Evolutionary conservation across 2,797 vertebrate species (phyloP).

Genomic region (Streptopelia turtur): DNA sequence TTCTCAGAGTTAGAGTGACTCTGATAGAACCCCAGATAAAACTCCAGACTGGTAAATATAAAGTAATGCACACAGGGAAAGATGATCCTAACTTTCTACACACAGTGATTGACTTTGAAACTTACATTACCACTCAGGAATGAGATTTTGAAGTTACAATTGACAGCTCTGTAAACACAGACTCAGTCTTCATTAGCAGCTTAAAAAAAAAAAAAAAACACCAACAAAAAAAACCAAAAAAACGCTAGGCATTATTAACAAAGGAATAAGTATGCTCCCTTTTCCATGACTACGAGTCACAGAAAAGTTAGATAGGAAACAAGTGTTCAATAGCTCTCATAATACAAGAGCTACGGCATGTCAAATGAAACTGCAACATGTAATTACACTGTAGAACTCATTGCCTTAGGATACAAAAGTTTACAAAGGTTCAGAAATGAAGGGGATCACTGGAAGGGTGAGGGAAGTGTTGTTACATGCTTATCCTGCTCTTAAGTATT

Average conservation of each 20-base stretch:
- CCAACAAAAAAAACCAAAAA: not conserved
- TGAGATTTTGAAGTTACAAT: not conserved
- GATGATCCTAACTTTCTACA: not conserved
- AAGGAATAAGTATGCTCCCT: not conserved
- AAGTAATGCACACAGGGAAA: not conserved
- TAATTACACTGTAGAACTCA: slow-evolving; percentile 25
- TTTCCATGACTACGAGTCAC: not conserved
- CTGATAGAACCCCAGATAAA: not conserved
- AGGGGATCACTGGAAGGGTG: not conserved
- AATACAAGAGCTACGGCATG: not conserved
- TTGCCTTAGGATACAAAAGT: not conserved
- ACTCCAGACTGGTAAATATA: not conserved
- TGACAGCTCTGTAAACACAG: not conserved
- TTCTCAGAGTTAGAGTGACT: not conserved
- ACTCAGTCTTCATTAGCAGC: not conserved
- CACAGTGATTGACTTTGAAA: not conserved
- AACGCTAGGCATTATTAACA: not conserved
- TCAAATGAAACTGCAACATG: slow-evolving; percentile 5
- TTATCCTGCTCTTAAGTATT: not conserved
- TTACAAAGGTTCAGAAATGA: not conserved
- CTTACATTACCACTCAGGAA: not conserved
- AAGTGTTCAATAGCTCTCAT: not conserved
- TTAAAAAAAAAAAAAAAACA: not conserved
- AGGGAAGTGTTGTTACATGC: not conserved
- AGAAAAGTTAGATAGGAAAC: not conserved